Percentiles rank a stretch among this genome's conserved stretches.
phyloP scores from a whole-genome alignment of 2,797 vertebrate species.

The Saguinus oedipus region DNA sequence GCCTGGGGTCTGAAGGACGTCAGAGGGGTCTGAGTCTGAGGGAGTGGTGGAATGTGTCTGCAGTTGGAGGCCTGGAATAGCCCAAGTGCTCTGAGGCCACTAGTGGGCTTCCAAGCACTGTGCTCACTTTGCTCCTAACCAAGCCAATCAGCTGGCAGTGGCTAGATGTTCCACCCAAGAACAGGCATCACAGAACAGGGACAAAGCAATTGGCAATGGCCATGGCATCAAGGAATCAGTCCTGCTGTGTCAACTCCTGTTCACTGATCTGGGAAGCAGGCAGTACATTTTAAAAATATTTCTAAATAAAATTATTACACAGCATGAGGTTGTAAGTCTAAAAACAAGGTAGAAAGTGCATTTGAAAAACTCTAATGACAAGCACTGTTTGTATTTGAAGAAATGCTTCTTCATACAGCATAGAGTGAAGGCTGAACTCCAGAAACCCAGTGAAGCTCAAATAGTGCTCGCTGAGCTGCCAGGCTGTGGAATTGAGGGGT shows the following conservation, averaged over 20 bases:
- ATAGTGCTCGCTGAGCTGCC: not conserved
- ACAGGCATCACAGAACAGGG: not conserved
- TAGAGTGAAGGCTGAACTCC: not conserved
- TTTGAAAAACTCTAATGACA: not conserved
- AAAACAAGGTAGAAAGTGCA: not conserved
- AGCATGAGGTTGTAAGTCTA: not conserved
- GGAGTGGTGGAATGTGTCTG: not conserved
- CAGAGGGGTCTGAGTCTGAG: not conserved
- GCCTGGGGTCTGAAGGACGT: too few relatives aligned
- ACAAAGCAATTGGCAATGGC: not conserved
- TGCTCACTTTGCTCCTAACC: not conserved
- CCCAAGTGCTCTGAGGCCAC: not conserved
- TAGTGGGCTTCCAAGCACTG: not conserved
- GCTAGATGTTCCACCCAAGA: not conserved
- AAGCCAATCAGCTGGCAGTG: not conserved
- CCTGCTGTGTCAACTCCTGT: not conserved
- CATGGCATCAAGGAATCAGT: too few relatives aligned
- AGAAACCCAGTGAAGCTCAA: not conserved
- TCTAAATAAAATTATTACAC: not conserved
- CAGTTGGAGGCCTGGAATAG: not conserved
- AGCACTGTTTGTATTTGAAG: not conserved
- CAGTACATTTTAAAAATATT: not conserved
- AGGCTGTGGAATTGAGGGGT: too few relatives aligned
- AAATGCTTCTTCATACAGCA: not conserved
- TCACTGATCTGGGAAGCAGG: not conserved